Evolutionary conservation across 2,797 vertebrate species (phyloP), one percentile per base, ranked within the genome.

Genomic region (Heteromormyrus szaboi): DNA sequence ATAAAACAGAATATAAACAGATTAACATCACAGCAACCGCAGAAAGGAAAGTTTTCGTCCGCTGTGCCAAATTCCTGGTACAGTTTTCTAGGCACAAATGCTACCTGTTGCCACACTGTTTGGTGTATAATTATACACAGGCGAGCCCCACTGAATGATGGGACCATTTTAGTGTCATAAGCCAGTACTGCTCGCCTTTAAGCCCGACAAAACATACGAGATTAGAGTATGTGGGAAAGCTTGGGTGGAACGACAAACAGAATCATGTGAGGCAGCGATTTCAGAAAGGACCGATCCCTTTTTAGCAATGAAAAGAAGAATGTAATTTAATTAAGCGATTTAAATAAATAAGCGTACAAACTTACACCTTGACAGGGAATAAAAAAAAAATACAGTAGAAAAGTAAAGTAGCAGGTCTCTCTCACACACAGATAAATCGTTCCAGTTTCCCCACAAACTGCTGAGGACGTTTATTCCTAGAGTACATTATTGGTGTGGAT

Each of bases 11-110:
- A 81, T 44, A 81, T 22, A 81, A 81, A 81, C 76, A 81, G 41
- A 81, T 81, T 81, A 81, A 81, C 76, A 44, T 81, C 76, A 46
- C 41, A 81, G 37, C 41, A 81, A 81, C 76, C 76, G 41, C 76
- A 46, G 41, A 17, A 46, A 81, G 76, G 76, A 81, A 81, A n/a
- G 76, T 81, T n/a, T 81, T 81, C 6, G 9, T 41, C 41, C 8
- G 0, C 76, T 81, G 76, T 81, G 41, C 41, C 76, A 81, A 81
- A 81, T 81, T 81, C 76, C 76, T 81, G 17, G 37, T 81, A 22
- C 41, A 46, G 29, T 41, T 79, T 37, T 81, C 2, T 19, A 46
- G 76, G 37, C 76, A 81, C 37, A 72, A 65, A 72, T 37, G 33
- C 11, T 37, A 72, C 65, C 65, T 72, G 76, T 81, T n/a, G 41